Conservation (phyloP, 1,140 invertebrate genomes). For the Gonioctena quinquepunctata region DNA sequence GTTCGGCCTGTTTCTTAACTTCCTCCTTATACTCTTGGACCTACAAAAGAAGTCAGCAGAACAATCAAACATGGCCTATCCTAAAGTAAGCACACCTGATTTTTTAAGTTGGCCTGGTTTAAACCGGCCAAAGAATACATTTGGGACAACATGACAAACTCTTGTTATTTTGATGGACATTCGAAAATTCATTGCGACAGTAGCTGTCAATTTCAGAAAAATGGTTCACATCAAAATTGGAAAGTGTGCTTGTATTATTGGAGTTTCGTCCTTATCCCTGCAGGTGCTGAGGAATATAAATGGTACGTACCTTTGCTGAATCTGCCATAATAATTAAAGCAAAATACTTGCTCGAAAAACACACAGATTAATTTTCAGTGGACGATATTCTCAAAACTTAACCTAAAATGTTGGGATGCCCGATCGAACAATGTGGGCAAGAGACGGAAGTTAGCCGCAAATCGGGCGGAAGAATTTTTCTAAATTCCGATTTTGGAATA, state of each 20-base stretch:
- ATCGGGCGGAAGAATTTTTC: too few species aligned
- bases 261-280: neutral
- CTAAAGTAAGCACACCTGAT: neutral
- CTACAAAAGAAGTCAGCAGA: slow-evolving; percentile 58
- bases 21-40: slow-evolving; percentile 84
- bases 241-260: neutral
- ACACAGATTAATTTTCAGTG: too few species aligned
- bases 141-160: neutral
- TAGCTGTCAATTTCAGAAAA: neutral
- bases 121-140: neutral
- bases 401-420: slow-evolving; percentile 11
- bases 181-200: neutral
- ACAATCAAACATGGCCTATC: too few species aligned
- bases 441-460: too few species aligned
- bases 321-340: slow-evolving; percentile 4
- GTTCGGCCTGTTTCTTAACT: slow-evolving; percentile 81
- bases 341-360: too few species aligned
- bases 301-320: slow-evolving; percentile 15
- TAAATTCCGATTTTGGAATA: too few species aligned
- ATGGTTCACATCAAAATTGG: neutral
- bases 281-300: neutral
- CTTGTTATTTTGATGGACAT: neutral
- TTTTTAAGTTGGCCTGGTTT: neutral
- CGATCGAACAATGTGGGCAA: neutral
- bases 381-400: too few species aligned